phyloP scores from a whole-genome alignment of 2,888 invertebrate genomes.

The Euzetes globulus region DNA sequence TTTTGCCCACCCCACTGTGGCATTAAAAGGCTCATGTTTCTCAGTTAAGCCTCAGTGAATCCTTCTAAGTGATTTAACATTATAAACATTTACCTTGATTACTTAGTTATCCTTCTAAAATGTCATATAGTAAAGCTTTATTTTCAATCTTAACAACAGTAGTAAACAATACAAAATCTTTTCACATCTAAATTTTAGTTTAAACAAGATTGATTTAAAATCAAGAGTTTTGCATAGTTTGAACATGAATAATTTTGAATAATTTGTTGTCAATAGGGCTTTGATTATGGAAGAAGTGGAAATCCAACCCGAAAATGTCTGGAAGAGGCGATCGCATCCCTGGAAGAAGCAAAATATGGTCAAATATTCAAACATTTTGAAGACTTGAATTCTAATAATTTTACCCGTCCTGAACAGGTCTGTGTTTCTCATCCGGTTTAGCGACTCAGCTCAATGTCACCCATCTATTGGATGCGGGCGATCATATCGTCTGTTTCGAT shows the following conservation, averaged over 20 bases:
- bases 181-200: too few species aligned
- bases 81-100: too few species aligned
- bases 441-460: slow-evolving; percentile 69
- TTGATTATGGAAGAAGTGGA: slow-evolving; percentile 84
- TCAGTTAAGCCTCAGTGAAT: too few species aligned
- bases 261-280: slow-evolving; percentile 52
- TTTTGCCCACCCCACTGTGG: too few species aligned
- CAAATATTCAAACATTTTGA: slow-evolving; percentile 40
- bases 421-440: slow-evolving; percentile 76
- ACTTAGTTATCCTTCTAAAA: too few species aligned
- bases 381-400: neutral
- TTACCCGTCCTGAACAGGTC: slow-evolving; percentile 21
- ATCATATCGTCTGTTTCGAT: slow-evolving; percentile 81
- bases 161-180: too few species aligned
- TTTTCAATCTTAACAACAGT: too few species aligned
- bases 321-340: slow-evolving; percentile 76
- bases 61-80: too few species aligned
- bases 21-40: too few species aligned
- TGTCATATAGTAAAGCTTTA: too few species aligned
- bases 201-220: too few species aligned
- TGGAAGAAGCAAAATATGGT: slow-evolving; percentile 77
- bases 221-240: too few species aligned
- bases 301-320: slow-evolving; percentile 85
- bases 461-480: slow-evolving; percentile 69
- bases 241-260: neutral